A percentile compares a stretch with the other conserved stretches of the same genome.
phyloP scores from a whole-genome alignment of 2,797 vertebrate species.

The Sebastes diploproa region DNA sequence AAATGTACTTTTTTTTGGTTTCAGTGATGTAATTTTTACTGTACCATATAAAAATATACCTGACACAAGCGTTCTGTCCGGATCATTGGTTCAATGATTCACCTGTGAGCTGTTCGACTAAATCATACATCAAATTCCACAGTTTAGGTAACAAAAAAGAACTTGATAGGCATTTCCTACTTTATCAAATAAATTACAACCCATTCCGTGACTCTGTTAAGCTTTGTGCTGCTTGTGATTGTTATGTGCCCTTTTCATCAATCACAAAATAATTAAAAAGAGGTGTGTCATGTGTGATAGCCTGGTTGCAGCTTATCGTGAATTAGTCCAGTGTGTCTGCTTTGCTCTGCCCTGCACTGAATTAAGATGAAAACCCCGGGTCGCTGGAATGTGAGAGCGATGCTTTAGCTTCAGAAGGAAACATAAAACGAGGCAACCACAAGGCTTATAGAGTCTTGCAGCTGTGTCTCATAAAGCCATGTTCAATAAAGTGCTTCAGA shows the following conservation, averaged over 20 bases:
- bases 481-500: slow-evolving; percentile 39
- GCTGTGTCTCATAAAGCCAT: slow-evolving; percentile 29
- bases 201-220: neutral
- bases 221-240: neutral
- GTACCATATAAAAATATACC: neutral
- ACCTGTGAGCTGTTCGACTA: neutral
- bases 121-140: neutral
- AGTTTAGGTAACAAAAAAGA: neutral
- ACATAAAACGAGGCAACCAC: slow-evolving; percentile 9
- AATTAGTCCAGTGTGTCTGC: neutral
- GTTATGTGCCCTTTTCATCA: neutral
- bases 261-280: slow-evolving; percentile 6
- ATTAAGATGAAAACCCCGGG: slow-evolving; percentile 1
- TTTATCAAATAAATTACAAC: neutral
- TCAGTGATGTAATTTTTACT: neutral
- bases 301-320: neutral
- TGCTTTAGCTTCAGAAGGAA: slow-evolving; percentile 6
- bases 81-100: neutral
- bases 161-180: neutral
- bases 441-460: slow-evolving; percentile 6
- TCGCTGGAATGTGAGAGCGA: neutral
- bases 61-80: neutral
- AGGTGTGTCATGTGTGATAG: slow-evolving; percentile 3
- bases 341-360: neutral
- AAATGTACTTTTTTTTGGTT: neutral